Conservation (phyloP, 2,113 vertebrate species). For the Perca schrenkii region DNA sequence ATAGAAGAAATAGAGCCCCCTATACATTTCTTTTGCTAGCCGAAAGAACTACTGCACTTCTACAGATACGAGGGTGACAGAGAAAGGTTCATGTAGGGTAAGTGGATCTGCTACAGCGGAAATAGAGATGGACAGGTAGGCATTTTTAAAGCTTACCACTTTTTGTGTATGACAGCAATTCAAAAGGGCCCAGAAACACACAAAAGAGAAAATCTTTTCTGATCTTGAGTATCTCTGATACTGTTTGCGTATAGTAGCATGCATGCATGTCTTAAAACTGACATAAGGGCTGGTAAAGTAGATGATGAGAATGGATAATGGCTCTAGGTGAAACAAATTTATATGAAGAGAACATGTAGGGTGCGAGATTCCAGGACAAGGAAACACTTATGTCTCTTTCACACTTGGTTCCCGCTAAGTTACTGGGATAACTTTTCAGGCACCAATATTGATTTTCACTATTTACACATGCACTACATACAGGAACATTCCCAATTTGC, state of each 20-base stretch:
- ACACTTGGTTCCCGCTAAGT: too few species aligned
- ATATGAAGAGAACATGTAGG: conserved; percentile 30
- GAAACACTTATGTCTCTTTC: conserved; percentile 16
- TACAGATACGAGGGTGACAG: conserved; percentile 3
- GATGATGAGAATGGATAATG: conserved; percentile 17
- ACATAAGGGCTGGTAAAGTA: not conserved
- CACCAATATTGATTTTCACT: too few species aligned
- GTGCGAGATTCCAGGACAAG: conserved; percentile 36
- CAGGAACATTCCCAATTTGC: too few species aligned
- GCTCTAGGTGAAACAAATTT: conserved; percentile 29
- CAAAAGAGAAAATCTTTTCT: not conserved
- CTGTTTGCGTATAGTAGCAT: conserved; percentile 1
- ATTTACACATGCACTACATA: too few species aligned
- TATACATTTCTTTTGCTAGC: conserved; percentile 29
- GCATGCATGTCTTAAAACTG: not conserved
- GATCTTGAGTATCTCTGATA: not conserved
- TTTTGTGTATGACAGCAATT: not conserved
- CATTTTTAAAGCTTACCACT: not conserved
- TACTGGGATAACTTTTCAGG: too few species aligned
- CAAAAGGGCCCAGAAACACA: not conserved
- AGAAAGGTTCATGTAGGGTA: not conserved
- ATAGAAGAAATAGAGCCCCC: conserved; percentile 53
- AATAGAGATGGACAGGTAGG: not conserved
- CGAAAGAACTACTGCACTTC: conserved; percentile 30
- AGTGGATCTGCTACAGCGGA: not conserved